Conservation (phyloP, 2,113 vertebrate genomes). For the Boulengeromyrus knoepffleri region DNA sequence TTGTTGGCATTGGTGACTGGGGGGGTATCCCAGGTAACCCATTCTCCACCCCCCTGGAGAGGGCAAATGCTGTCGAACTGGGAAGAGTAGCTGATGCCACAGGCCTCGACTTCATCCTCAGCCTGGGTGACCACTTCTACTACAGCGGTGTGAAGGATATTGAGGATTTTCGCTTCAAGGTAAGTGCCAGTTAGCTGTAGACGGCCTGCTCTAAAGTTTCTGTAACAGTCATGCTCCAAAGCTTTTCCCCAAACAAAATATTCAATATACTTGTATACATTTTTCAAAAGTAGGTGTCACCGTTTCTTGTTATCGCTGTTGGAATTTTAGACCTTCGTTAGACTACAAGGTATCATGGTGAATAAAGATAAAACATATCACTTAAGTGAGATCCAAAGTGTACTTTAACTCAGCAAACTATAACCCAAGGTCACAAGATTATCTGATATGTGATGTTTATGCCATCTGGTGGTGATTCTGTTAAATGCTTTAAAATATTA, state of each 20-base stretch:
- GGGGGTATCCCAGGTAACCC: constrained; percentile 48
- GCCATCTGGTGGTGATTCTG: constrained; percentile 31
- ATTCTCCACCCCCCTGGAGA: constrained; percentile 44
- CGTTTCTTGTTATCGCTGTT: neutral
- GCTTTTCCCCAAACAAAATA: neutral
- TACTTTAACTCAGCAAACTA: neutral
- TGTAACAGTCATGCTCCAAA: neutral
- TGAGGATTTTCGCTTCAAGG: constrained; percentile 56
- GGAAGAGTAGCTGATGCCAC: constrained; percentile 29
- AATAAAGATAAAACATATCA: neutral
- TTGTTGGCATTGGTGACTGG: constrained; percentile 54
- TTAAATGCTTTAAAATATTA: neutral
- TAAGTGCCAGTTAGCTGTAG: constrained; percentile 10
- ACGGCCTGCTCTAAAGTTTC: neutral
- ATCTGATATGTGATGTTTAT: neutral
- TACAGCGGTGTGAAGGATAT: constrained; percentile 43
- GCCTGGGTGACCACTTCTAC: constrained; percentile 60
- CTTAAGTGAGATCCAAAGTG: neutral
- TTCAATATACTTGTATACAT: neutral
- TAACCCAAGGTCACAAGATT: neutral
- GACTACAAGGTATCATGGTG: neutral
- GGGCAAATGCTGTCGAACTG: constrained; percentile 41
- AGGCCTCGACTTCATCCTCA: constrained; percentile 53
- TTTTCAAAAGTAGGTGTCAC: neutral
- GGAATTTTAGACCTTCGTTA: neutral